Percentiles rank a stretch among this genome's conserved stretches.
Conservation (phyloP, 2,888 invertebrate genomes). For the Drosophila rubida region DNA sequence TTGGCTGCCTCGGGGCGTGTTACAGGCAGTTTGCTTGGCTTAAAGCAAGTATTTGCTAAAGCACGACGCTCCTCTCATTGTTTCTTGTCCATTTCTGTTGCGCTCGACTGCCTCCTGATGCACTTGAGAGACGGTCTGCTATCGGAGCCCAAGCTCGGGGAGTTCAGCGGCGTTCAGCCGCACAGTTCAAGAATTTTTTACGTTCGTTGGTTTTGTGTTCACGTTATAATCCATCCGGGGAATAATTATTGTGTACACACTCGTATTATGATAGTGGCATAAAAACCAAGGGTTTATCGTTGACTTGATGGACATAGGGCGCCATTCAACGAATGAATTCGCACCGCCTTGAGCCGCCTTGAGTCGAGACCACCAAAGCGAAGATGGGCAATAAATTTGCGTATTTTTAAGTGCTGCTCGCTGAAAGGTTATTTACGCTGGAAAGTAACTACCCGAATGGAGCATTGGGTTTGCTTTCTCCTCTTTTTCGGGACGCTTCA, state of each 20-base stretch:
- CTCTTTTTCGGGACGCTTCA: slow-evolving; percentile 4
- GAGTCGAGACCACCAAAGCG: slow-evolving; percentile 42
- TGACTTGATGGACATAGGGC: slow-evolving; percentile 55
- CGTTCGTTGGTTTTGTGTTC: slow-evolving; percentile 41
- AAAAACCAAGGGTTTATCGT: slow-evolving; percentile 69
- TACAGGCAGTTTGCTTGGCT: slow-evolving; percentile 31
- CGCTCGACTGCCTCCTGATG: slow-evolving; percentile 50
- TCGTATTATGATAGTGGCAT: slow-evolving; percentile 70
- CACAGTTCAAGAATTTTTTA: slow-evolving; percentile 60
- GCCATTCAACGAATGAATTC: slow-evolving; percentile 2
- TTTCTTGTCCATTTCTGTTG: slow-evolving; percentile 55
- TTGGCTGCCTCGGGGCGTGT: not conserved
- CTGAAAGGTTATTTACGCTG: slow-evolving; percentile 54
- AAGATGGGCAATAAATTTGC: slow-evolving; percentile 68
- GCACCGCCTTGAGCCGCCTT: slow-evolving; percentile 12
- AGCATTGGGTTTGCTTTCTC: slow-evolving; percentile 7
- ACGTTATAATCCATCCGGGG: slow-evolving; percentile 77
- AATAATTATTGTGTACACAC: slow-evolving; percentile 79
- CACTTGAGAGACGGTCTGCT: not conserved
- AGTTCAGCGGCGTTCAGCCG: slow-evolving; percentile 54
- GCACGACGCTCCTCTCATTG: slow-evolving; percentile 49
- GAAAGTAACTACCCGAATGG: slow-evolving; percentile 40
- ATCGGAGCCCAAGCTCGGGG: slow-evolving; percentile 35
- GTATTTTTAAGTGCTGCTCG: slow-evolving; percentile 54
- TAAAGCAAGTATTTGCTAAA: slow-evolving; percentile 46